A percentile compares a stretch with the other conserved stretches of the same genome.
Evolutionary conservation across 2,888 invertebrate species (phyloP).

Genomic region (Steromphala cineraria): DNA sequence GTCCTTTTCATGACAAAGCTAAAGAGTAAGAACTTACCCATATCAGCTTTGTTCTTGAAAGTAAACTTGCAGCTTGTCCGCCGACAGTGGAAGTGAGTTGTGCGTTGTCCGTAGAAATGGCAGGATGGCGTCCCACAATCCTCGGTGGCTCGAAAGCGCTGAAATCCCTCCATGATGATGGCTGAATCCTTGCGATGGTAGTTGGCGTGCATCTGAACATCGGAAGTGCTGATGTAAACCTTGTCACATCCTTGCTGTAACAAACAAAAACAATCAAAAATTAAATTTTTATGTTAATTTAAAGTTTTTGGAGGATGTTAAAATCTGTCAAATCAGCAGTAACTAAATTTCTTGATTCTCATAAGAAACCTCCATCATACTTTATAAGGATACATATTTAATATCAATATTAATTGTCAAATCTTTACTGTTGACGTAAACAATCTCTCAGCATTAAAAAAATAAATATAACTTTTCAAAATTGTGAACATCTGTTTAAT

Average conservation of each 20-base stretch:
- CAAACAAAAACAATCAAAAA: neutral
- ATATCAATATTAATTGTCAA: too few relatives aligned
- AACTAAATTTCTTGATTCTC: too few relatives aligned
- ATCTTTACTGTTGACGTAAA: too few relatives aligned
- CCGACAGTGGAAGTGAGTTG: constrained; percentile 98
- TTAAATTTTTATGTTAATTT: too few relatives aligned
- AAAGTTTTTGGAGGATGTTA: too few relatives aligned
- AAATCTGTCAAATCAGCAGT: too few relatives aligned
- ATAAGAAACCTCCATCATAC: too few relatives aligned
- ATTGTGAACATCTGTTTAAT: too few relatives aligned
- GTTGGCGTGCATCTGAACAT: constrained; percentile 99
- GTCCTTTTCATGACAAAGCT: neutral
- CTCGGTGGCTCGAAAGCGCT: constrained; percentile 95
- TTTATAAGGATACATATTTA: too few relatives aligned
- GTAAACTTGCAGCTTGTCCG: constrained; percentile 93
- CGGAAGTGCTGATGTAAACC: constrained; percentile 98
- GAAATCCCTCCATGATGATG: constrained; percentile 98
- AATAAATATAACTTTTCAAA: too few relatives aligned
- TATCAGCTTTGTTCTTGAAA: constrained; percentile 99
- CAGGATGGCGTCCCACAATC: constrained; percentile 94
- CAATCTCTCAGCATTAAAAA: too few relatives aligned
- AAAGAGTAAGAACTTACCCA: constrained; percentile 84
- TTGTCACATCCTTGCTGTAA: constrained; percentile 81
- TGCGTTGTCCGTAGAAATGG: constrained; percentile 93
- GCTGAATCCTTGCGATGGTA: constrained; percentile 98